Percentiles rank a stretch among this genome's conserved stretches.
Conservation (phyloP, 2,888 invertebrate species). For the Euzophera pinguis region DNA sequence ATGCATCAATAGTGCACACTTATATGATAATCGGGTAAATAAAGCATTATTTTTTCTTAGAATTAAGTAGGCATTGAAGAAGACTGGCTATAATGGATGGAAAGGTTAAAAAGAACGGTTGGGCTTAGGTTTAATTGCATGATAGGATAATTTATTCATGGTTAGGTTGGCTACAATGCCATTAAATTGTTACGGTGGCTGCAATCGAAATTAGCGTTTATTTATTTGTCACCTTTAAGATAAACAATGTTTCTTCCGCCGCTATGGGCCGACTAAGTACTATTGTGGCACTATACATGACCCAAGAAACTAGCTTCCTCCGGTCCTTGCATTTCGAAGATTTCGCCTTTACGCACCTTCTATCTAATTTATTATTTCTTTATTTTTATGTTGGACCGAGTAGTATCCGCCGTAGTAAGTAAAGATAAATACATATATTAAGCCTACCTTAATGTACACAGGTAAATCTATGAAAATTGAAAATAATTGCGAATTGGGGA, state of each 20-base stretch:
- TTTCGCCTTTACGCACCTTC: neutral
- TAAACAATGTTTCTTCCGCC: too few species aligned
- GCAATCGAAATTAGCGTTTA: too few species aligned
- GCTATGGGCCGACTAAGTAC: too few species aligned
- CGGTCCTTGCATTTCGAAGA: too few species aligned
- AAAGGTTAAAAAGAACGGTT: constrained; percentile 28
- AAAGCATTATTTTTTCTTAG: constrained; percentile 17
- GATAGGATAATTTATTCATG: constrained; percentile 22
- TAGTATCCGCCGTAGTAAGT: neutral
- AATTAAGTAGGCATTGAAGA: constrained; percentile 47
- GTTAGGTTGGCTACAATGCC: neutral
- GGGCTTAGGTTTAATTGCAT: constrained; percentile 33
- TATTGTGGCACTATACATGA: too few species aligned
- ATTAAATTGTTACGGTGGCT: neutral
- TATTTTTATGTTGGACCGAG: too few species aligned
- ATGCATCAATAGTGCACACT: neutral
- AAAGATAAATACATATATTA: neutral
- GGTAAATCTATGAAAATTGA: too few species aligned
- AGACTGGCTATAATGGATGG: constrained; percentile 48
- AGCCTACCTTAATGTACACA: neutral
- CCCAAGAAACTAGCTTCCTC: too few species aligned
- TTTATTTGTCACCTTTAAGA: too few species aligned
- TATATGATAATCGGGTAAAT: neutral
- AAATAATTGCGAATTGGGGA: too few species aligned
- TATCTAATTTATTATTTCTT: neutral